Conservation (phyloP, 2,888 invertebrate species). For the Tryphoninae sp. region DNA sequence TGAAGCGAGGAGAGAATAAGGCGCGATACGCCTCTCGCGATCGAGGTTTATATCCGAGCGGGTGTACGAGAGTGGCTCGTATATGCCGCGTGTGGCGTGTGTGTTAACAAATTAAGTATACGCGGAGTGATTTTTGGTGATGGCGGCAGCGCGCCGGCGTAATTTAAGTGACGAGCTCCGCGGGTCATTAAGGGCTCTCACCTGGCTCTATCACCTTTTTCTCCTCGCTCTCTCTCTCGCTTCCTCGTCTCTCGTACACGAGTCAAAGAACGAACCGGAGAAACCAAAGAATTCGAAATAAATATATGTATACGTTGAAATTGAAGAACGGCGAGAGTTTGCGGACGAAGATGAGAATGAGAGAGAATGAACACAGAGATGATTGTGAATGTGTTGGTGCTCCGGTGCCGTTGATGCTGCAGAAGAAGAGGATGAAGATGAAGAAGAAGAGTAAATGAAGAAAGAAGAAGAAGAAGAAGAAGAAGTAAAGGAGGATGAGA, state of each 20-base stretch:
- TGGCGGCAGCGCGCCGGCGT: slow-evolving; percentile 12
- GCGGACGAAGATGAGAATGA: slow-evolving; percentile 11
- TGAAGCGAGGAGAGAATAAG: slow-evolving; percentile 25
- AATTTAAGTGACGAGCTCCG: slow-evolving; percentile 58
- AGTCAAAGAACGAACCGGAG: slow-evolving; percentile 22
- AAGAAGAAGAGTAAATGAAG: slow-evolving; percentile 33
- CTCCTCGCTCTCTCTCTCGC: slow-evolving; percentile 2
- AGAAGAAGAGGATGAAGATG: slow-evolving; percentile 37
- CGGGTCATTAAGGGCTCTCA: slow-evolving; percentile 58
- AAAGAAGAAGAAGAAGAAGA: slow-evolving; percentile 48
- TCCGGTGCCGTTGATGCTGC: slow-evolving; percentile 14
- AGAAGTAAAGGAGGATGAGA: slow-evolving; percentile 49
- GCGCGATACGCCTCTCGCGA: background rate
- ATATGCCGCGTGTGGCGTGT: slow-evolving; percentile 24
- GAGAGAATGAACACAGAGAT: slow-evolving; percentile 16
- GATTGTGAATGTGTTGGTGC: slow-evolving; percentile 33
- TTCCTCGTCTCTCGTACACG: slow-evolving; percentile 3
- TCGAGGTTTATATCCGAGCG: background rate
- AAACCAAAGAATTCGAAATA: slow-evolving; percentile 26
- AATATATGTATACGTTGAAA: slow-evolving; percentile 47
- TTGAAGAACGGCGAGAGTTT: slow-evolving; percentile 31
- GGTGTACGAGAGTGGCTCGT: background rate
- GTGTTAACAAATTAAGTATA: slow-evolving; percentile 63
- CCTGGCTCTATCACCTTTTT: slow-evolving; percentile 37
- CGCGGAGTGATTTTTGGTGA: slow-evolving; percentile 55